A percentile compares a stretch with the other conserved stretches of the same genome.
Evolutionary conservation across 2,888 invertebrate genomes (phyloP).

Genomic region (Cyaniris semiargus): DNA sequence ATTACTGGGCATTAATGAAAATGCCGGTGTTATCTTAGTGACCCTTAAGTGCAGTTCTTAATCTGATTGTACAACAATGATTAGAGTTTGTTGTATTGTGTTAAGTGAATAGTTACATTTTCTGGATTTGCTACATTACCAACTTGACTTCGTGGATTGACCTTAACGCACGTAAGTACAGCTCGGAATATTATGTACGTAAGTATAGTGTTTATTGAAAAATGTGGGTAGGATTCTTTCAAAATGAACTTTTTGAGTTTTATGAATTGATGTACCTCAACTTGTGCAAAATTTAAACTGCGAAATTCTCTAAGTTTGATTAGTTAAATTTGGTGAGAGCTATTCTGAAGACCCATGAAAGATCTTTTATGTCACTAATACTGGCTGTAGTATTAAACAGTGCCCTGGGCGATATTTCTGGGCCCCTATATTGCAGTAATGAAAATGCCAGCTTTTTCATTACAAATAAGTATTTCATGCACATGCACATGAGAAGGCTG

Average conservation of each 20-base stretch:
- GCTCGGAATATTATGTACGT: conserved; percentile 53
- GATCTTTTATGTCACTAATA: no score
- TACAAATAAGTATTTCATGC: no score
- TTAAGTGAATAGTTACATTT: conserved; percentile 56
- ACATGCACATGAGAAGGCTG: no score
- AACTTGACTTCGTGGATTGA: conserved; percentile 62
- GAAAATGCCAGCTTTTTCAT: no score
- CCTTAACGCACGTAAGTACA: conserved; percentile 74
- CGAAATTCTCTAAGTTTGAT: no score
- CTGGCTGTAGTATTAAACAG: no score
- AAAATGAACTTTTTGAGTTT: not conserved
- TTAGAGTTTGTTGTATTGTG: conserved; percentile 66
- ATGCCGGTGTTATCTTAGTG: conserved; percentile 54
- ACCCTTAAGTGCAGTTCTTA: conserved; percentile 51
- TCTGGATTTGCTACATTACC: conserved; percentile 44
- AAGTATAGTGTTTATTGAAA: conserved; percentile 33
- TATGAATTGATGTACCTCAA: not conserved
- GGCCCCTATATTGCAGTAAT: no score
- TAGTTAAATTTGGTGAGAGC: no score
- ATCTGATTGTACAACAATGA: conserved; percentile 65
- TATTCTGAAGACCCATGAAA: no score
- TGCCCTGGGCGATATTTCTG: no score
- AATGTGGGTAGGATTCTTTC: conserved; percentile 33
- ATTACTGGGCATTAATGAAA: conserved; percentile 29
- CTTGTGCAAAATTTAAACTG: not conserved